Percentiles rank a stretch among this genome's conserved stretches.
These are phyloP conservation scores for Etia nguti DNA, from an alignment of 2,113 vertebrate species.

Conservation along the genomic window DNA sequence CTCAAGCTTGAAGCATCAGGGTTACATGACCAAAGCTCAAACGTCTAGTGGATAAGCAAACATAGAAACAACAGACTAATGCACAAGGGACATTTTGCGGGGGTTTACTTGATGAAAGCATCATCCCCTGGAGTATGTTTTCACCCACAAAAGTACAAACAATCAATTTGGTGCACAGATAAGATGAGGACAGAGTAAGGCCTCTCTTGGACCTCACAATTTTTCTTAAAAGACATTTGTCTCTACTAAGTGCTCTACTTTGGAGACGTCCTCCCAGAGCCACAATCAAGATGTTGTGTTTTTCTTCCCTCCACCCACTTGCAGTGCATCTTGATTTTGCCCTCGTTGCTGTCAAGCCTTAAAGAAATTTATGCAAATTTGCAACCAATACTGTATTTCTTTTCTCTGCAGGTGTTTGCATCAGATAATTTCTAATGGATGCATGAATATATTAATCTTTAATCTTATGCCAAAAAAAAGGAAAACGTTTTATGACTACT, in stretches of 20 bases:
- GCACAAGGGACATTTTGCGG: constrained; percentile 28
- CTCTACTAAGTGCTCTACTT: constrained; percentile 44
- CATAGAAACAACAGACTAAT: constrained; percentile 45
- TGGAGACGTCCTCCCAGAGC: constrained; percentile 1
- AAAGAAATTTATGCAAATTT: constrained; percentile 56
- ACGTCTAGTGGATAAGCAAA: constrained; percentile 49
- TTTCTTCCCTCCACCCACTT: constrained; percentile 32
- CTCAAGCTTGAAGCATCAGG: constrained; percentile 49
- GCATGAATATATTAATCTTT: constrained; percentile 58
- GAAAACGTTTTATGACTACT: neutral
- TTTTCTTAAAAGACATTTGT: constrained; percentile 40
- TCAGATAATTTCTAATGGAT: constrained; percentile 57
- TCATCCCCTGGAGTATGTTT: constrained; percentile 42
- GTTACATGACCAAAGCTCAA: constrained; percentile 50
- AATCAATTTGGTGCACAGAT: constrained; percentile 62
- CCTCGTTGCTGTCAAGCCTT: constrained; percentile 33
- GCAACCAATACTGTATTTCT: constrained; percentile 32
- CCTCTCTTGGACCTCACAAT: constrained; percentile 23
- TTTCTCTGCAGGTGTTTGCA: constrained; percentile 64
- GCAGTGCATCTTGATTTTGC: constrained; percentile 39
- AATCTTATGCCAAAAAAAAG: constrained; percentile 1
- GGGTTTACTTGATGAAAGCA: constrained; percentile 61
- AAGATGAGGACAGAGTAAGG: constrained; percentile 49
- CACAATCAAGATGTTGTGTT: constrained; percentile 33
- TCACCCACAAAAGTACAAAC: constrained; percentile 59